Evolutionary conservation across 2,113 vertebrate species (phyloP).

Genomic region (Lethenteron camtschaticum): DNA sequence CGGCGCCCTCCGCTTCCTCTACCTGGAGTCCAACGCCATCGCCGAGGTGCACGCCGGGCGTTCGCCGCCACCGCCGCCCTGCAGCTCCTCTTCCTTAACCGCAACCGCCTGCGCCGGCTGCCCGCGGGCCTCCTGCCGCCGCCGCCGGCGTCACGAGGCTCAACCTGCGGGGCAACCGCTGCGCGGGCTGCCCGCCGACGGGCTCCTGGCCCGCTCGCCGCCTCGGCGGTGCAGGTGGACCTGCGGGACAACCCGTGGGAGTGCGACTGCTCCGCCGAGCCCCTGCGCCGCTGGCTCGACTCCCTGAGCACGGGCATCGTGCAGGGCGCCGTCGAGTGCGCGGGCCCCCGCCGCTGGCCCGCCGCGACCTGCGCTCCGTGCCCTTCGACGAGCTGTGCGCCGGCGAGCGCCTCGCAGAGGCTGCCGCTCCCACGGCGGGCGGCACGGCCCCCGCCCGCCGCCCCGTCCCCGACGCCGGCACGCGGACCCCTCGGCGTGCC

Average conservation of each 20-base stretch:
- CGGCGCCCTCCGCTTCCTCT: conserved; percentile 78
- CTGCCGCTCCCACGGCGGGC: conserved; percentile 28
- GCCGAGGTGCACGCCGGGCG: conserved; percentile 71
- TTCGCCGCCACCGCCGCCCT: conserved; percentile 68
- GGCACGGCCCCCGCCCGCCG: conserved; percentile 23
- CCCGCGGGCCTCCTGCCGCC: conserved; percentile 49
- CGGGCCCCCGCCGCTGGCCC: conserved; percentile 70
- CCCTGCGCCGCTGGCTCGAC: conserved; percentile 88
- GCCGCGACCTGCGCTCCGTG: conserved; percentile 63
- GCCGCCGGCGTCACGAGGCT: conserved; percentile 73
- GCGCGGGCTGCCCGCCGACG: conserved; percentile 56
- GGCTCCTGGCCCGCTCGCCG: conserved; percentile 75
- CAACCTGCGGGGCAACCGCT: conserved; percentile 87
- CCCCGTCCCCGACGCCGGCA: conserved; percentile 44
- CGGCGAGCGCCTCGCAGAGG: conserved; percentile 35
- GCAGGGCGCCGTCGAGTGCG: conserved; percentile 79
- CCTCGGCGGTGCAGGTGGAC: conserved; percentile 93
- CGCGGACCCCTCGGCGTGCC: conserved; percentile 60
- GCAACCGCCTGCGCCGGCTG: conserved; percentile 64
- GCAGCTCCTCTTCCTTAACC: conserved; percentile 83
- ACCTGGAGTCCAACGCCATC: conserved; percentile 94
- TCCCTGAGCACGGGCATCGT: conserved; percentile 58
- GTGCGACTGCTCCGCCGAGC: conserved; percentile 75
- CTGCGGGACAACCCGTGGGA: conserved; percentile 97
- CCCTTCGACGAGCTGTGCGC: conserved; percentile 76